A percentile compares a stretch with the other conserved stretches of the same genome.
Conservation (phyloP, 92 coral and sea anemone genomes). For the Zoanthus solanderi region DNA sequence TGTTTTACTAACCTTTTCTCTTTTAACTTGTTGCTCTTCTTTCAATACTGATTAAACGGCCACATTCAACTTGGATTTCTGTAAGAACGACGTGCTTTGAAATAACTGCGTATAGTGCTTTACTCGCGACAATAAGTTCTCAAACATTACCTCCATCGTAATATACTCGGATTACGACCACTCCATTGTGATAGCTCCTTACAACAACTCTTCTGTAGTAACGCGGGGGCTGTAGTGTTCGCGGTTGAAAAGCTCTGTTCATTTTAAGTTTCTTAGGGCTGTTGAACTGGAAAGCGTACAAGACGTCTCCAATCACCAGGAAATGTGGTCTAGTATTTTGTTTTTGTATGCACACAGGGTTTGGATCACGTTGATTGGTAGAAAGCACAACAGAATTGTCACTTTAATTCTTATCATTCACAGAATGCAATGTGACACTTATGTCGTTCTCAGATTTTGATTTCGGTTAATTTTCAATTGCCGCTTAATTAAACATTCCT, state of each 20-base stretch:
- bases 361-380: too few species aligned
- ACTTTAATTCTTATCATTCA: too few species aligned
- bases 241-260: not conserved
- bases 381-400: too few species aligned
- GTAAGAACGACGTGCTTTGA: not conserved
- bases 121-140: not conserved
- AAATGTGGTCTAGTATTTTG: too few species aligned
- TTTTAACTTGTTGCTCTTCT: conserved; percentile 31
- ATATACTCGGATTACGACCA: conserved; percentile 51
- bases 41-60: conserved; percentile 31
- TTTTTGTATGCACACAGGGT: too few species aligned
- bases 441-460: too few species aligned
- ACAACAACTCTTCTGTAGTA: conserved; percentile 48
- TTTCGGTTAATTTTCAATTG: too few species aligned
- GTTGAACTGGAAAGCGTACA: too few species aligned
- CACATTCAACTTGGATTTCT: conserved; percentile 57
- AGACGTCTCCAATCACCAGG: too few species aligned
- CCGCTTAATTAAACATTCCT: too few species aligned
- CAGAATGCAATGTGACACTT: too few species aligned
- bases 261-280: too few species aligned
- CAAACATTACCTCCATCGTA: conserved; percentile 52
- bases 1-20: conserved; percentile 10
- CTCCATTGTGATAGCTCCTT: conserved; percentile 44
- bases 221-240: conserved; percentile 11
- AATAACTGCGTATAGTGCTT: not conserved